phyloP scores from a whole-genome alignment of 2,113 vertebrate species.

The Laticauda colubrina region DNA sequence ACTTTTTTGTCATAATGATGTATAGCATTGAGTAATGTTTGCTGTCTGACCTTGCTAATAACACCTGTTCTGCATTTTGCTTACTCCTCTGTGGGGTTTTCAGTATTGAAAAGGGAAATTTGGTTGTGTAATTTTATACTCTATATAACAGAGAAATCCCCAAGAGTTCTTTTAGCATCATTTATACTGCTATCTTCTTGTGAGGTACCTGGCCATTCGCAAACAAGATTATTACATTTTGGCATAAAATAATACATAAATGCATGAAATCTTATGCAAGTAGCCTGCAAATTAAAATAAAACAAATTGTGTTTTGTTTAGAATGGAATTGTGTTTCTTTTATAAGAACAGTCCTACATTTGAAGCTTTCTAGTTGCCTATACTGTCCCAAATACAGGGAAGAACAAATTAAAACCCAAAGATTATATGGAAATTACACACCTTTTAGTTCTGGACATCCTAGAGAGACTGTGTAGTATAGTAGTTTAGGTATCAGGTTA shows the following conservation, averaged over 20 bases:
- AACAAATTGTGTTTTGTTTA: background rate
- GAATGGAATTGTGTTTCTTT: background rate
- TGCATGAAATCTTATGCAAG: background rate
- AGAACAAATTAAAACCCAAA: too few relatives aligned
- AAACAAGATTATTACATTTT: slow-evolving; percentile 19
- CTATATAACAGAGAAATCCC: slow-evolving; percentile 14
- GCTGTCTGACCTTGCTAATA: slow-evolving; percentile 5
- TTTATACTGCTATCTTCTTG: slow-evolving; percentile 36
- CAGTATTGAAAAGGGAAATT: slow-evolving; percentile 36
- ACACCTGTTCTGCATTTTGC: slow-evolving; percentile 9
- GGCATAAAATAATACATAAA: background rate
- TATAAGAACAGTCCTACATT: background rate
- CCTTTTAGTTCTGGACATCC: too few relatives aligned
- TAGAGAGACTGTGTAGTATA: too few relatives aligned
- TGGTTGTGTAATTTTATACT: slow-evolving; percentile 28
- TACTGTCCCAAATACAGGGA: too few relatives aligned
- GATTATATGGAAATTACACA: too few relatives aligned
- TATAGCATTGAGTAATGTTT: background rate
- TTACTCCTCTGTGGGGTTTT: slow-evolving; percentile 23
- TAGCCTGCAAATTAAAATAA: background rate
- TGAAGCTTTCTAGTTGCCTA: background rate
- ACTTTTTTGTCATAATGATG: background rate
- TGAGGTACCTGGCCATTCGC: slow-evolving; percentile 19
- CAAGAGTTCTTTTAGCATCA: background rate
- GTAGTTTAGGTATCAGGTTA: too few relatives aligned